A percentile compares a stretch with the other conserved stretches of the same genome.
phyloP scores from a whole-genome alignment of 2,888 invertebrate species.

The Phorcus lineatus region DNA sequence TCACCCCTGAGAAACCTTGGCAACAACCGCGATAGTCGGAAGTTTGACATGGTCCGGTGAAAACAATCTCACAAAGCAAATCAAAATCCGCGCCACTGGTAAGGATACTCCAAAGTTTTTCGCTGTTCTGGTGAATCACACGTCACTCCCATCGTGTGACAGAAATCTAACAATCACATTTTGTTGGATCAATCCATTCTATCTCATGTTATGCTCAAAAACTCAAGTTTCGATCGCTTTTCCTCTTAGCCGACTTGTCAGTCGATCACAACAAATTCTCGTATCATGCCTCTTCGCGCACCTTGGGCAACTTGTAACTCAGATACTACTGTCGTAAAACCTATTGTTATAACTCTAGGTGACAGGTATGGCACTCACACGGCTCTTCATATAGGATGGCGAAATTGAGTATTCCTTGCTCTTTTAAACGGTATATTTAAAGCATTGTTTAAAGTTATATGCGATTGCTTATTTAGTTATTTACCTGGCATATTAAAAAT shows the following conservation, averaged over 20 bases:
- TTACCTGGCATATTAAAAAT: too few relatives aligned
- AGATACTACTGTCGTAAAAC: background rate
- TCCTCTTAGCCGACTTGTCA: conserved; percentile 16
- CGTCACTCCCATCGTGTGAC: conserved; percentile 19
- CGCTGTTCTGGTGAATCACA: conserved; percentile 16
- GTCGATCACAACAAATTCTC: conserved; percentile 23
- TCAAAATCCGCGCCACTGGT: conserved; percentile 31
- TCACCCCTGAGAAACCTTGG: conserved; percentile 64
- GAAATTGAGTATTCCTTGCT: too few relatives aligned
- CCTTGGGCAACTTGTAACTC: conserved; percentile 24
- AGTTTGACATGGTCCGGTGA: conserved; percentile 19
- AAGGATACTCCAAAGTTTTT: background rate
- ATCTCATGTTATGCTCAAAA: conserved; percentile 4
- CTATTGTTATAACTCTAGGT: background rate
- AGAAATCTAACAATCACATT: background rate
- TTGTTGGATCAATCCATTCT: conserved; percentile 21
- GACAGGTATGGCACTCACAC: too few relatives aligned
- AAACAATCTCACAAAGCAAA: conserved; percentile 20
- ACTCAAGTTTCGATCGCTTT: background rate
- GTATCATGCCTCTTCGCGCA: conserved; percentile 23
- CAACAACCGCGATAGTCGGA: conserved; percentile 58
- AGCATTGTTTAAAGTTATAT: too few relatives aligned
- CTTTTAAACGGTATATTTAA: too few relatives aligned
- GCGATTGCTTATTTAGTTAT: too few relatives aligned
- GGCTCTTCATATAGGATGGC: too few relatives aligned